Base-by-base conservation (phyloP, 2,797 vertebrate species). In the Sphenopsis melanotis region DNA sequence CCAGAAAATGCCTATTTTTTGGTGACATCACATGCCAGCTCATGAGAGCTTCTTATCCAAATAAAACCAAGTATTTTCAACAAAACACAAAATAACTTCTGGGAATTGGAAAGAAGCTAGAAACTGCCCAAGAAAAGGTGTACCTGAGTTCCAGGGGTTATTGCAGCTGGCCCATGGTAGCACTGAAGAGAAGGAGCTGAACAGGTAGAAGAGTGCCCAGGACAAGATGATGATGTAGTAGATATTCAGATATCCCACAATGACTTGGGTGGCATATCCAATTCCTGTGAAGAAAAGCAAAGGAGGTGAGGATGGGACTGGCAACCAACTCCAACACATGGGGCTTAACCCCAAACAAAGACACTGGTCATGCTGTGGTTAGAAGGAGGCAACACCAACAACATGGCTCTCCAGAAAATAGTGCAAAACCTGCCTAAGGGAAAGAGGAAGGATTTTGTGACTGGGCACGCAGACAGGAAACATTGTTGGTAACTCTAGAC, bases 61-160 rank as follows among this genome's bases (percentile, higher is more conserved):
- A 61, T 37, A 26, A 61, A 59, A 55, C 21, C 49, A 79, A 50
- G 13, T 7, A 41, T 27, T 61, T 72, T 75, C 36, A 72, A 65
- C 41, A 72, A 75, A 86, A 30, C 22, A 11, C 24, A 72, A 72
- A 20, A 66, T 27, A 53, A 59, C 46, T 71, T 83, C 44, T 66
- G 27, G 7, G n/a, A 74, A 60, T 5, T 88, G 14, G 26, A 69
- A 90, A 87, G 21, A 63, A 50, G 17, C 7, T 44, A 75, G 41
- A 69, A 80, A 30, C 11, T 2, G 3, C 32, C 7, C 55, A 75
- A 49, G 37, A 30, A 41, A 69, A 87, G 13, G 9, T 9, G 10
- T 96, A 99, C 99, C 97, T 95, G 99, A 98, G 94, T 99, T 99
- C 99, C 99, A 99, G 14, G 9, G 8, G 83, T 99, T 98, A 87